A percentile compares a stretch with the other conserved stretches of the same genome.
These are phyloP conservation scores for Trissolcus basalis DNA, from an alignment of 1,140 invertebrate genomes.

Conservation along the genomic window DNA sequence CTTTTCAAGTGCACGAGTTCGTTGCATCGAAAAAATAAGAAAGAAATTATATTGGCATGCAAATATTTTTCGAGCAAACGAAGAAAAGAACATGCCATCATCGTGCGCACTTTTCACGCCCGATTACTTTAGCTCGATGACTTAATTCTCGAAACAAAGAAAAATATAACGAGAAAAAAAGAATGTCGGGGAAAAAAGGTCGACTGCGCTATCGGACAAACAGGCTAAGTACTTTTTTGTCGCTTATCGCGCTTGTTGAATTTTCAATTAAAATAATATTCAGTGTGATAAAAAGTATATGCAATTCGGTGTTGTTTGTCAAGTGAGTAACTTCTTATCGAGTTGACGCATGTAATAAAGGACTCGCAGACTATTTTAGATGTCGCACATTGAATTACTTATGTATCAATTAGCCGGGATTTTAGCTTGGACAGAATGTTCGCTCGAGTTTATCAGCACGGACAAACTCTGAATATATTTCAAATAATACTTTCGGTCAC, in stretches of 20 bases:
- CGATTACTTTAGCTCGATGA: conserved; percentile 5
- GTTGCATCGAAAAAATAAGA: conserved; percentile 15
- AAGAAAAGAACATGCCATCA: conserved; percentile 29
- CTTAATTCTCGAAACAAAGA: background rate
- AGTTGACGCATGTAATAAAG: conserved; percentile 23
- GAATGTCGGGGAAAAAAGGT: too few relatives aligned
- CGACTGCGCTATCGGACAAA: too few relatives aligned
- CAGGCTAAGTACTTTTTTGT: background rate
- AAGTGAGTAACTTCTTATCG: conserved; percentile 39
- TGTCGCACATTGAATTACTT: too few relatives aligned
- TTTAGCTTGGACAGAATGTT: too few relatives aligned
- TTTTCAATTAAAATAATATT: background rate
- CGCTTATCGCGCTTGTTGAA: background rate
- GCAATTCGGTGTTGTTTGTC: conserved; percentile 5
- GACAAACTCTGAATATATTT: too few relatives aligned
- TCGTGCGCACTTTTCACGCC: conserved; percentile 4
- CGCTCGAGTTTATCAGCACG: too few relatives aligned
- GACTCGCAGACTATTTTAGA: conserved; percentile 16
- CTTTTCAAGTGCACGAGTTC: conserved; percentile 28
- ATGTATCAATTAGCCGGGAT: too few relatives aligned
- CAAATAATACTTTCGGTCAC: too few relatives aligned
- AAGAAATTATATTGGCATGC: background rate
- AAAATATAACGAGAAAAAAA: background rate
- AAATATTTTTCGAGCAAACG: conserved; percentile 35
- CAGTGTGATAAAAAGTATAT: background rate